A percentile compares a stretch with the other conserved stretches of the same genome.
phyloP scores from a whole-genome alignment of 1,140 invertebrate species.

The Leptestheria dahalacensis region DNA sequence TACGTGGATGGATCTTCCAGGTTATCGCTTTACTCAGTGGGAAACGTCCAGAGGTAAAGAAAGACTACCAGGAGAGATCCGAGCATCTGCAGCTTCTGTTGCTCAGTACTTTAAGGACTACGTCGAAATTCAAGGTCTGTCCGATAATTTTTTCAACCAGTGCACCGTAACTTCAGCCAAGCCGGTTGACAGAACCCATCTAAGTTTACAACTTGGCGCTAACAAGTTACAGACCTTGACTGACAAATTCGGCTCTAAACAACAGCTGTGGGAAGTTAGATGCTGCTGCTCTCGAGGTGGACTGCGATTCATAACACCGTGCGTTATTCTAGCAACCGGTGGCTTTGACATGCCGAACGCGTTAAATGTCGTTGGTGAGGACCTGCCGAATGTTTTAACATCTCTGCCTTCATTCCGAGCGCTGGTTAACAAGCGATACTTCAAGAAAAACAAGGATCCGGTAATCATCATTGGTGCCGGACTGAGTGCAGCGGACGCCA shows the following conservation, averaged over 20 bases:
- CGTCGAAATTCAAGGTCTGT: conserved; percentile 41
- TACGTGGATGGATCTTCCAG: not conserved
- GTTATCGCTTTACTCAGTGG: not conserved
- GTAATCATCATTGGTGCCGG: conserved; percentile 66
- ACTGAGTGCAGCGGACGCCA: conserved; percentile 69
- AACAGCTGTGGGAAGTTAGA: not conserved
- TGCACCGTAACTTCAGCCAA: conserved; percentile 40
- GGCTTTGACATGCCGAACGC: conserved; percentile 56
- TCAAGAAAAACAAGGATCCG: conserved; percentile 30
- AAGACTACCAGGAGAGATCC: conserved; percentile 26
- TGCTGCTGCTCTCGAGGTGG: not conserved
- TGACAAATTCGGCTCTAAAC: not conserved
- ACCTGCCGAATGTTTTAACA: conserved; percentile 34
- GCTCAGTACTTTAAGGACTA: conserved; percentile 68
- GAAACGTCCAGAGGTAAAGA: not conserved
- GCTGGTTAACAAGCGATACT: too few relatives aligned
- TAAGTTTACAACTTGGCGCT: too few relatives aligned
- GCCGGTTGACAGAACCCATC: conserved; percentile 11
- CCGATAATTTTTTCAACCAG: conserved; percentile 43
- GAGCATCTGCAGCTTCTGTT: conserved; percentile 51
- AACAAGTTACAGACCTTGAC: conserved; percentile 22
- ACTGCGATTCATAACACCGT: conserved; percentile 25
- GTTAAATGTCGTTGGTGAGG: conserved; percentile 45
- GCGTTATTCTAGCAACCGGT: conserved; percentile 64
- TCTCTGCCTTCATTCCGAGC: too few relatives aligned